These are phyloP conservation scores for Oophaga sylvatica DNA, from an alignment of 2,797 vertebrate genomes.

Conservation along the genomic window DNA sequence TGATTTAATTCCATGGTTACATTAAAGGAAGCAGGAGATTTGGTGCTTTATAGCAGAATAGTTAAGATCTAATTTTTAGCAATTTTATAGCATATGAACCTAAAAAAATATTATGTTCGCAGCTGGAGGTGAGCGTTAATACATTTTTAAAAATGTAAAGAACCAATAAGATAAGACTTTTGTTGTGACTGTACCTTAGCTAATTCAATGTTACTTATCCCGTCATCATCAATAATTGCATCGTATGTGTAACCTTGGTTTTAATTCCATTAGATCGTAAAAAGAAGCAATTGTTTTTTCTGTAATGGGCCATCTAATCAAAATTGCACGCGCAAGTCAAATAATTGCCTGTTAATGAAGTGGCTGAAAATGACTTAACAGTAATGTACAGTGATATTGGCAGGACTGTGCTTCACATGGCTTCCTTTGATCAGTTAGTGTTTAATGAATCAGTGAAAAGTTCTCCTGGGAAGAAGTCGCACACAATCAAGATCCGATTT, in stretches of 20 bases:
- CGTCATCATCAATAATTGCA: neutral
- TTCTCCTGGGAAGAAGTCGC: conserved; percentile 8
- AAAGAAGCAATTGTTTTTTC: neutral
- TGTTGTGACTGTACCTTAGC: neutral
- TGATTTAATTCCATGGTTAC: too few relatives aligned
- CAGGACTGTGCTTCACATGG: neutral
- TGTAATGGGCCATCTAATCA: conserved; percentile 26
- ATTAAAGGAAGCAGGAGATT: too few relatives aligned
- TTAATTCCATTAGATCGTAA: neutral
- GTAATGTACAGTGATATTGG: conserved; percentile 14
- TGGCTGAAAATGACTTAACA: conserved; percentile 18
- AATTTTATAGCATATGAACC: too few relatives aligned
- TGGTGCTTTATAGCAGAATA: too few relatives aligned
- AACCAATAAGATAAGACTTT: neutral
- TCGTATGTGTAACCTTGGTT: neutral
- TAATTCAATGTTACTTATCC: neutral
- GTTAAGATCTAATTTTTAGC: too few relatives aligned
- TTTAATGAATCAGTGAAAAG: neutral
- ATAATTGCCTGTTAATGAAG: conserved; percentile 37
- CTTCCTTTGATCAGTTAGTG: conserved; percentile 8
- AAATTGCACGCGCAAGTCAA: conserved; percentile 23
- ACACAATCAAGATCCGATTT: conserved; percentile 15
- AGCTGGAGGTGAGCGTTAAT: too few relatives aligned
- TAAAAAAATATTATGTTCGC: too few relatives aligned
- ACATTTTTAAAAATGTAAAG: too few relatives aligned